phyloP scores from a whole-genome alignment of 2,797 vertebrate species.

The Pteronotus mesoamericanus region DNA sequence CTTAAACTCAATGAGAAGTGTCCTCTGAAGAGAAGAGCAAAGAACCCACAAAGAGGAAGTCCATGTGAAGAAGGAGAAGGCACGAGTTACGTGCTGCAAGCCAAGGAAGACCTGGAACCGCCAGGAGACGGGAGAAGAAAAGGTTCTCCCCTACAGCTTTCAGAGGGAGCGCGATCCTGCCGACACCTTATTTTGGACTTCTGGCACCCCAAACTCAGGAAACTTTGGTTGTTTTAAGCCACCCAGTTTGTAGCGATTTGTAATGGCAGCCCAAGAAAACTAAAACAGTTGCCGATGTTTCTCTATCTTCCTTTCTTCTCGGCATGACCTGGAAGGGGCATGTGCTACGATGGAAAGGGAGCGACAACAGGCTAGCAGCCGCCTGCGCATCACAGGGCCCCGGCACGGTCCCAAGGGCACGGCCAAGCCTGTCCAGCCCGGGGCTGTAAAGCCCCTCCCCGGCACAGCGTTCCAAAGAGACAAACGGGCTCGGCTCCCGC shows the following conservation, averaged over 20 bases:
- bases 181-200: not conserved
- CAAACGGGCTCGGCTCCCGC: not conserved
- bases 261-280: not conserved
- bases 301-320: not conserved
- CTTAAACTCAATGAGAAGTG: not conserved
- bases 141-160: too few relatives aligned
- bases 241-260: not conserved
- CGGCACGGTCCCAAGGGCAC: not conserved
- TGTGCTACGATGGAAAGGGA: not conserved
- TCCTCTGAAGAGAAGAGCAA: not conserved
- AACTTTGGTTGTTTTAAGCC: too few relatives aligned
- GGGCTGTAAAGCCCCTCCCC: not conserved
- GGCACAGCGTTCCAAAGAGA: not conserved
- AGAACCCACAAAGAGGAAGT: not conserved
- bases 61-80: accelerated
- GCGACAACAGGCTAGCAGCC: not conserved
- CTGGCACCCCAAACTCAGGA: not conserved
- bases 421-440: accelerated
- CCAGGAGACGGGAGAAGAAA: not conserved
- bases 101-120: too few relatives aligned
- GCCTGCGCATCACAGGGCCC: accelerated
- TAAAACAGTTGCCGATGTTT: not conserved
- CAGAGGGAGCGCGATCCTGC: too few relatives aligned
- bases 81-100: accelerated
- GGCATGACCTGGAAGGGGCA: not conserved